phyloP scores from a whole-genome alignment of 1,140 invertebrate species.

The Lucilia sericata region DNA sequence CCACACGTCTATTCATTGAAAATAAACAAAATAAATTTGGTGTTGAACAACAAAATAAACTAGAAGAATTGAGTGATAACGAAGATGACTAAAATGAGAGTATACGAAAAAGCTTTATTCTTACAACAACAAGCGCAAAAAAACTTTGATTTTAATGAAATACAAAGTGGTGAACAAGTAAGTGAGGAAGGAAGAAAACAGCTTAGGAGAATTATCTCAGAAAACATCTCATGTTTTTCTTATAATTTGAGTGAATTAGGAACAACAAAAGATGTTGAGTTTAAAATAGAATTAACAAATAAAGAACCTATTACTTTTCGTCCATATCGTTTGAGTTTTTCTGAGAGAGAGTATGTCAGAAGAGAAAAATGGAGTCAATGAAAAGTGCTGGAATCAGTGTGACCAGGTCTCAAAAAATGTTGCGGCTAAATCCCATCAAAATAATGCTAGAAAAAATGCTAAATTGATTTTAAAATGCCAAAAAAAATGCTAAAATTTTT shows the following conservation, averaged over 20 bases:
- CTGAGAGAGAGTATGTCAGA: constrained; percentile 23
- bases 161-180: not conserved
- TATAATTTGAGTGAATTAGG: constrained; percentile 44
- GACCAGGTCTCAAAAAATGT: too few species aligned
- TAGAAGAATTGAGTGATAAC: not conserved
- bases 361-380: constrained; percentile 28
- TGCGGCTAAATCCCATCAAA: too few species aligned
- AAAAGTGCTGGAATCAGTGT: constrained; percentile 37
- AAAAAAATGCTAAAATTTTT: too few species aligned
- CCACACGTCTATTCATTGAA: not conserved
- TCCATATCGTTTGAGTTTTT: constrained; percentile 28
- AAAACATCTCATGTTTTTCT: not conserved
- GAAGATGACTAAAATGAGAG: not conserved
- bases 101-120: not conserved
- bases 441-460: too few species aligned
- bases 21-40: constrained; percentile 6
- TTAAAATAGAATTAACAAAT: constrained; percentile 35
- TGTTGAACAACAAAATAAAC: not conserved
- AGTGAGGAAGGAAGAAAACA: not conserved
- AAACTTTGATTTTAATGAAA: not conserved
- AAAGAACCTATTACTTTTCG: not conserved
- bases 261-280: constrained; percentile 32
- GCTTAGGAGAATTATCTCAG: not conserved
- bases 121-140: not conserved
- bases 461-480: too few species aligned